Conservation (phyloP, 1,140 invertebrate genomes). For the Drosophila prosaltans region DNA sequence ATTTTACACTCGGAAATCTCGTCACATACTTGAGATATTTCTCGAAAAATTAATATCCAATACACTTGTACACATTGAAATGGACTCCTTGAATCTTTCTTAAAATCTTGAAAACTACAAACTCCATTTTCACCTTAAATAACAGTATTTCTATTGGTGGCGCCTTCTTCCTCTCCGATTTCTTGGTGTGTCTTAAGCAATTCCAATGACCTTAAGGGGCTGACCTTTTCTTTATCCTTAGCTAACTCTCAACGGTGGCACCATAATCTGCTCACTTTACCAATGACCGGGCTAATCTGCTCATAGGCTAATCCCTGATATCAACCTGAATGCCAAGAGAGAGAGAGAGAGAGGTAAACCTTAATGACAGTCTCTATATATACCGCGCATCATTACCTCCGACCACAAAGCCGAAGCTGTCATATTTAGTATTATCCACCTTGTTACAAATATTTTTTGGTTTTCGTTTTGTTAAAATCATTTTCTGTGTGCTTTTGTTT, state of each 20-base stretch:
- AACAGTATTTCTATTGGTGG: background rate
- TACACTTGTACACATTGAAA: too few species aligned
- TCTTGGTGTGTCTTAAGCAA: background rate
- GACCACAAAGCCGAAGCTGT: conserved; percentile 60
- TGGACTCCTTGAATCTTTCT: too few species aligned
- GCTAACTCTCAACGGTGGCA: background rate
- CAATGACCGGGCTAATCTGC: conserved; percentile 51
- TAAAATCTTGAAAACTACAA: too few species aligned
- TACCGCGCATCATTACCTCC: conserved; percentile 6
- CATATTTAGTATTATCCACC: conserved; percentile 44
- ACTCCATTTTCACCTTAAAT: too few species aligned
- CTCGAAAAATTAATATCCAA: too few species aligned
- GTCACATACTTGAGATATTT: too few species aligned
- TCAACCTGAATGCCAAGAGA: conserved; percentile 41
- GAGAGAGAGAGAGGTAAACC: conserved; percentile 20
- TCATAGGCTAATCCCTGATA: conserved; percentile 64
- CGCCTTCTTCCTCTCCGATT: background rate
- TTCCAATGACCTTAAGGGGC: background rate
- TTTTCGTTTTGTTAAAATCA: conserved; percentile 15
- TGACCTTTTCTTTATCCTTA: conserved; percentile 14
- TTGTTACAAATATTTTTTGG: conserved; percentile 36
- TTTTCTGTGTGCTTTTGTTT: conserved; percentile 17
- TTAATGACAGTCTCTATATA: conserved; percentile 45
- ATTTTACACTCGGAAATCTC: too few species aligned
- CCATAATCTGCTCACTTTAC: background rate